Base-by-base conservation (phyloP, 2,113 vertebrate species). In the Romanogobio albipinnatus region DNA sequence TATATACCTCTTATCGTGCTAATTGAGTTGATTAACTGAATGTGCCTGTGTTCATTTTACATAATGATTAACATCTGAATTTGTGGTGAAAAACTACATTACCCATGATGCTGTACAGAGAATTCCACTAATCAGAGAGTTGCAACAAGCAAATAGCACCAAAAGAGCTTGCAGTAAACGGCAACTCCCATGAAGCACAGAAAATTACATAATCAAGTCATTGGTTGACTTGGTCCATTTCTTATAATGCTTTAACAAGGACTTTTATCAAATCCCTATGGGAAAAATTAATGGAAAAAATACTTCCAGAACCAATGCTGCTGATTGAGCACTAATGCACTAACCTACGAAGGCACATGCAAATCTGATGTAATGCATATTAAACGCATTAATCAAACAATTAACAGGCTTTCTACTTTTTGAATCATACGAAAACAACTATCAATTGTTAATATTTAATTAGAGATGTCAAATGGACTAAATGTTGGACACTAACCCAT, bases 401-500 rank as follows among this genome's bases (percentile, higher is more conserved):
- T 9, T 9, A 68, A 68, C 19, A 39, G 1, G 39, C 33, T 70
- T 68, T 66, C 14, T 36, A 8, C 9, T 19, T 36, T 43, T 70
- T 22, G 2, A 70, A 22, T 70, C 15, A 11, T 56, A 56, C 19
- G 53, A 56, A 56, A 56, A 56, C 53, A 56, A 56, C 53, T 43
- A 39, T 70, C 17, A 43, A 5, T 43, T 22, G 9, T 71, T 36
- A 71, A n/a, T 43, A 33, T 39, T 36, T 33, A 8, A 39, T 9
- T 39, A 1, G 15, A 53, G 15, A 53, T 53, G 14, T 24, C 76
- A 43, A 33, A 4, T 24, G 5, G 15, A 14, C 39, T 49, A 33
- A 68, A 39, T 47, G 19, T 62, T 68, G 8, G 9, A 14, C 10
- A 8, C 94, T 94, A 88, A 99, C 98, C 97, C 96, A 61, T 96